Conservation (phyloP, 92 coral and sea anemone species). For the Zoanthus gigantus region DNA sequence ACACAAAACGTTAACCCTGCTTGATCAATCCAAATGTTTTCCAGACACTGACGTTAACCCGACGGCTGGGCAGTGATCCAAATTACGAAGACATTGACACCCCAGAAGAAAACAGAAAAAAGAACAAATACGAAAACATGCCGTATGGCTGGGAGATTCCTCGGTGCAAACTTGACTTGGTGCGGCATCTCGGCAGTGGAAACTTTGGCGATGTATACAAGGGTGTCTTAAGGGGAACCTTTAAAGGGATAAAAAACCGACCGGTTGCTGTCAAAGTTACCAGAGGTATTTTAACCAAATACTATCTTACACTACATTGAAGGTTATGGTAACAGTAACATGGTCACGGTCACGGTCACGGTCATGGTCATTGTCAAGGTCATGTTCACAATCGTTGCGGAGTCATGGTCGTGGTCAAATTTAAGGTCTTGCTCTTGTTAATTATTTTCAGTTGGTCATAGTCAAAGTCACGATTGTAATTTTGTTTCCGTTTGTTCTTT, state of each 20-base stretch:
- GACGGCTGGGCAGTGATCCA: conserved; percentile 42
- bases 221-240: conserved; percentile 38
- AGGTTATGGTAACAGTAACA: no score
- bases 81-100: conserved; percentile 29
- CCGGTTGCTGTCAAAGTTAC: conserved; percentile 38
- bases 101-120: conserved; percentile 18
- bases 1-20: neutral
- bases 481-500: neutral
- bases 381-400: neutral
- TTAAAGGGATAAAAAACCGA: conserved; percentile 30
- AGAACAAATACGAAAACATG: conserved; percentile 36
- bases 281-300: conserved; percentile 13
- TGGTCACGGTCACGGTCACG: no score
- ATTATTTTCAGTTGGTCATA: neutral
- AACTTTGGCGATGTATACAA: conserved; percentile 44
- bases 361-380: neutral
- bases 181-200: conserved; percentile 39
- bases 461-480: neutral
- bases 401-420: neutral
- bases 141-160: conserved; percentile 55
- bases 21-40: neutral
- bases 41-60: conserved; percentile 15
- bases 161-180: conserved; percentile 30
- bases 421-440: no score
- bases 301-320: no score